Evolutionary conservation across 2,888 invertebrate species (phyloP).

Genomic region (Andricus quercusramuli): DNA sequence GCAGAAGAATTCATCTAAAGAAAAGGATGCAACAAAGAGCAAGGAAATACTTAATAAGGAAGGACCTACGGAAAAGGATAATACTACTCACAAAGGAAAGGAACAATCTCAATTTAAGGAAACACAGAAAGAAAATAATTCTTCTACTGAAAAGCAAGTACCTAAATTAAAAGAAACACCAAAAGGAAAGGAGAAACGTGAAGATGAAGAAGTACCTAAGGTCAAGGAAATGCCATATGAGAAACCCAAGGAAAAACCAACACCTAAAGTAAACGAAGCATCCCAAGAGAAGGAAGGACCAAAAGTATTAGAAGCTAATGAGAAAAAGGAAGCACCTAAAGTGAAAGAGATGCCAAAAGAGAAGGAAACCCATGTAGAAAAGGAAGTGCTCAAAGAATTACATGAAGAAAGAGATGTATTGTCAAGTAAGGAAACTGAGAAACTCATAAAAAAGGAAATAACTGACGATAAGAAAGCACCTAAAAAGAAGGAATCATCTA

Average conservation of each 20-base stretch:
- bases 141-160: background rate
- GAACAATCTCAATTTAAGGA: background rate
- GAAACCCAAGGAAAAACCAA: background rate
- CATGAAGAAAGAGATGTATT: background rate
- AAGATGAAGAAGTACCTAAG: no score
- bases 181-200: background rate
- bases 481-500: conserved; percentile 20
- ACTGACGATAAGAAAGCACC: conserved; percentile 41
- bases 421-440: background rate
- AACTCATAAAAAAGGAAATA: conserved; percentile 44
- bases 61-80: background rate
- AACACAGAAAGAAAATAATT: background rate
- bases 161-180: background rate
- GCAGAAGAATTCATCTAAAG: conserved; percentile 24
- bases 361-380: background rate
- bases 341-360: conserved; percentile 47
- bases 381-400: background rate
- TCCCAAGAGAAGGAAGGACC: conserved; percentile 28
- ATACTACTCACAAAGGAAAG: background rate
- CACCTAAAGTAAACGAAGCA: conserved; percentile 11
- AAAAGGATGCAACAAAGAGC: no score
- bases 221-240: background rate
- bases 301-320: background rate
- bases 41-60: background rate
- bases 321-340: conserved; percentile 31